These are phyloP conservation scores for Vultur gryphus DNA, from an alignment of 2,797 vertebrate genomes.

Conservation along the genomic window DNA sequence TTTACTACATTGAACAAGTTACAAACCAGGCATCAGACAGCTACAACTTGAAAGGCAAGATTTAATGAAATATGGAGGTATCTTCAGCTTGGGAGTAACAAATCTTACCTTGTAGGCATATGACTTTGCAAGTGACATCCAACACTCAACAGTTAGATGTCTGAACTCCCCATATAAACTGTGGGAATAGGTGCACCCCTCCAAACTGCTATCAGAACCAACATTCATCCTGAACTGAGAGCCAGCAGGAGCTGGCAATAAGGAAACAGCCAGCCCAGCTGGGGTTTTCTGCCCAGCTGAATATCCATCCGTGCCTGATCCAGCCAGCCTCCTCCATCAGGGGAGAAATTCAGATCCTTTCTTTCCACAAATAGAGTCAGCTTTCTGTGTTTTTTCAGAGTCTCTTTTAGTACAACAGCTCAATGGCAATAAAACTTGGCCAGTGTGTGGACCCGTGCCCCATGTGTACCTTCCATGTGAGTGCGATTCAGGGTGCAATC, in stretches of 20 bases:
- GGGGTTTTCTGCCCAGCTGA: neutral
- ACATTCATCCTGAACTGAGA: neutral
- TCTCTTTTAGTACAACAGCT: neutral
- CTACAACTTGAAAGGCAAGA: neutral
- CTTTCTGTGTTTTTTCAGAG: neutral
- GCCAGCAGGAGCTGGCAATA: neutral
- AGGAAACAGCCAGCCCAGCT: neutral
- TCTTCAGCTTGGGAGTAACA: neutral
- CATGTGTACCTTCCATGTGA: neutral
- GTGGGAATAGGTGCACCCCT: neutral
- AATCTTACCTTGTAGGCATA: neutral
- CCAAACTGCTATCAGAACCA: neutral
- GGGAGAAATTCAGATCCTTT: neutral
- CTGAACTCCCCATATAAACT: neutral
- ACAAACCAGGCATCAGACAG: neutral
- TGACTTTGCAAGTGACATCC: neutral
- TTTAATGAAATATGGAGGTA: neutral
- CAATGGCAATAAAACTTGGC: neutral
- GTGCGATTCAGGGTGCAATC: neutral
- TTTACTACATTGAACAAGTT: neutral
- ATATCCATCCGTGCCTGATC: neutral
- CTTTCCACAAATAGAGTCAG: neutral
- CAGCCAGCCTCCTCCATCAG: neutral
- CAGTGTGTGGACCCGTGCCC: neutral
- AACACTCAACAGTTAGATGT: neutral